Evolutionary conservation across 2,113 vertebrate species (phyloP), one percentile per base, ranked within the genome.

Genomic region (Aythya baeri): DNA sequence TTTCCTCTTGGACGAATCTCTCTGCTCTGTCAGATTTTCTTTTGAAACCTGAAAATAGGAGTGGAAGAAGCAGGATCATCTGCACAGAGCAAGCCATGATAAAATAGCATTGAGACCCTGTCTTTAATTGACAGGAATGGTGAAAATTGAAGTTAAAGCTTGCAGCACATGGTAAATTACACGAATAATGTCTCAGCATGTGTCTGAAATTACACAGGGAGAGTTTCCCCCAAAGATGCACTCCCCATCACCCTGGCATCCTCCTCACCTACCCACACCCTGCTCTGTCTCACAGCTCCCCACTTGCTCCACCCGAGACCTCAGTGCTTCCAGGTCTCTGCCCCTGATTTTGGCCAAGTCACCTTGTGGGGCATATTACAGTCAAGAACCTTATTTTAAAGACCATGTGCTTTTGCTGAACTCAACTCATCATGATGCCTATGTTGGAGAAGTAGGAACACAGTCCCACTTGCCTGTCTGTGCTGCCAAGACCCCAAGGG

Each of bases 131-230:
- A 46, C 13, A 49, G 66, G 11, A 68, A 15, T 68, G 29, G 15
- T 11, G 22, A 23, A 34, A 68, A 68, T 23, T 11, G 21, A 68
- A 68, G 44, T 20, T 14, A 67, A 29, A 32, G 31, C 32, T 49
- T 46, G 32, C 31, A 49, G 44, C 9, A 9, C 43, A 49, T 44
- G 29, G 5, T 68, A 22, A n/a, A 32, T 15, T 14, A 22, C 1
- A 1, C 0, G 0, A 6, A 8, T 17, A 71, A 21, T 18, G 18
- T 11, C n/a, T 18, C 0, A n/a, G 36, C 22, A 12, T 1, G 3
- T 1, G 1, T 10, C 17, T 55, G 49, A 58, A 22, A 3, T 7
- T 14, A 27, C 23, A 13, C 1, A 4, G 4, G 6, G 10, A 11
- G 8, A 5, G 15, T 6, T 44, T 27, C 8, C 25, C 25, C 20